Conservation (phyloP, 2,797 vertebrate genomes). For the Buphagus erythrorhynchus region DNA sequence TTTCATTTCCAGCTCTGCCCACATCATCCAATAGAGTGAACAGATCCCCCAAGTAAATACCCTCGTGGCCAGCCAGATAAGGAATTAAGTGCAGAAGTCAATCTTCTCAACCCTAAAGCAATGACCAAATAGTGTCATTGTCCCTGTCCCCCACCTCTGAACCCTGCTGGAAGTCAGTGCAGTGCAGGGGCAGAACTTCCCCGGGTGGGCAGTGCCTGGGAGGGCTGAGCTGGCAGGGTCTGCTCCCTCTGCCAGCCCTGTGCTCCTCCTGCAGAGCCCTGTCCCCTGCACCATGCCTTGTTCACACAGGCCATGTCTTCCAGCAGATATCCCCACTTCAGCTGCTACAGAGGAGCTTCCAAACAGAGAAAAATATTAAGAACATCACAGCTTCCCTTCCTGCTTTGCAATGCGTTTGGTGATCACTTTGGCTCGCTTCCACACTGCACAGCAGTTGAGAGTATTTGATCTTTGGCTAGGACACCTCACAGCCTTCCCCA, state of each 20-base stretch:
- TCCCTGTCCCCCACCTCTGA: not conserved
- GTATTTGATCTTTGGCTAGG: constrained; percentile 50
- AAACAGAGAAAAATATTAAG: not conserved
- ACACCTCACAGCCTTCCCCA: constrained; percentile 23
- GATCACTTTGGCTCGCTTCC: constrained; percentile 2
- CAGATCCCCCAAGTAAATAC: not conserved
- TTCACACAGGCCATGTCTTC: not conserved
- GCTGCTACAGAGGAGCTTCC: not conserved
- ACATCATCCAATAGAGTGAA: not conserved
- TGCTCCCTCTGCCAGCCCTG: not conserved
- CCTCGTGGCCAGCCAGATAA: not conserved
- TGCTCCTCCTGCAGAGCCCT: not conserved
- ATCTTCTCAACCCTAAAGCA: not conserved
- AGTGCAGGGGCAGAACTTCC: not conserved
- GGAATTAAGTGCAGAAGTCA: not conserved
- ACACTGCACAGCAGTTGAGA: constrained; percentile 35
- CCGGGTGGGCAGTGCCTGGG: accelerated
- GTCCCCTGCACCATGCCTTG: not conserved
- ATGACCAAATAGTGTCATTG: not conserved
- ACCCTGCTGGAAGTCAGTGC: accelerated
- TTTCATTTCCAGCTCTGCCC: not conserved
- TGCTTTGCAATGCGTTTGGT: not conserved
- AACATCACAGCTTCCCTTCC: not conserved
- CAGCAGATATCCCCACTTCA: not conserved
- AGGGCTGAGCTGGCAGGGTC: no score